A percentile compares a stretch with the other conserved stretches of the same genome.
These are phyloP conservation scores for Rutilus rutilus DNA, from an alignment of 2,113 vertebrate species.

Conservation along the genomic window DNA sequence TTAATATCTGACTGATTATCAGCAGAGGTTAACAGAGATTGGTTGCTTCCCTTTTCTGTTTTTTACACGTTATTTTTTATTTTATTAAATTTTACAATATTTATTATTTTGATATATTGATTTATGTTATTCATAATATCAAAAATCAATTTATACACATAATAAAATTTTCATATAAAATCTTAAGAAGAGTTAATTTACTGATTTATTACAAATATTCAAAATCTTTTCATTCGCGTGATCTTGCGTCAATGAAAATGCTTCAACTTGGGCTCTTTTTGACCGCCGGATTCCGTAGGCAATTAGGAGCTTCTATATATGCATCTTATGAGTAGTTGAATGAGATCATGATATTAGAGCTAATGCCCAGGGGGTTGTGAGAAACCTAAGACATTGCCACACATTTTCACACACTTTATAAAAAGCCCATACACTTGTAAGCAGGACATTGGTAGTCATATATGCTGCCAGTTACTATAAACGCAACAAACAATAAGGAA, in stretches of 20 bases:
- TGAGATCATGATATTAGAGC: slow-evolving; percentile 34
- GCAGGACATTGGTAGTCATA: neutral
- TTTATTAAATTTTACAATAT: neutral
- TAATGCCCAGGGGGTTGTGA: slow-evolving; percentile 30
- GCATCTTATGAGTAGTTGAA: slow-evolving; percentile 23
- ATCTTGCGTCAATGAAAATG: neutral
- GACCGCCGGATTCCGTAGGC: neutral
- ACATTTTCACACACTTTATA: slow-evolving; percentile 46
- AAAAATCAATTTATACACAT: neutral
- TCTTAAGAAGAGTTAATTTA: neutral
- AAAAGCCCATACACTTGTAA: slow-evolving; percentile 14
- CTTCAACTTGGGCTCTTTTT: neutral
- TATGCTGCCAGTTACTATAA: neutral
- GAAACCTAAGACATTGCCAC: slow-evolving; percentile 35
- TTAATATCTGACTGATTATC: neutral
- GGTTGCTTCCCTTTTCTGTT: too few relatives aligned
- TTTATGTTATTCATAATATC: neutral
- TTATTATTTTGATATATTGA: neutral
- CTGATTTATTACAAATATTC: neutral
- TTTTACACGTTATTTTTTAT: neutral
- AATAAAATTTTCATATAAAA: neutral
- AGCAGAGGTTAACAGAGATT: too few relatives aligned
- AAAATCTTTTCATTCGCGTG: neutral
- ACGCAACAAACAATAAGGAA: neutral
- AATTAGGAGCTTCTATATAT: neutral